phyloP scores from a whole-genome alignment of 2,113 vertebrate species.

The Calidris pugnax region DNA sequence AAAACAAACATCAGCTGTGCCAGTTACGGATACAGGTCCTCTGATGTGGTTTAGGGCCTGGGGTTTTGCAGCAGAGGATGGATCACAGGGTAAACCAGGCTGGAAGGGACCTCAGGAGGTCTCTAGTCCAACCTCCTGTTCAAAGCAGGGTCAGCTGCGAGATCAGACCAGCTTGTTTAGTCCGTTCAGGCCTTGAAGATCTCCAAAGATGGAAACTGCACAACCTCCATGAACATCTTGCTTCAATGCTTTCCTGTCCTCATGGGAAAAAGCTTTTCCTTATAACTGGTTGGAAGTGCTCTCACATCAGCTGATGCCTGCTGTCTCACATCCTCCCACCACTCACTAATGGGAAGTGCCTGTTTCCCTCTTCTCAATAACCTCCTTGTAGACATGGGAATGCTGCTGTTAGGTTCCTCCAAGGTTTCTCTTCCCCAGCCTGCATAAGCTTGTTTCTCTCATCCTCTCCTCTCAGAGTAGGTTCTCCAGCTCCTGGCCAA shows the following conservation, averaged over 20 bases:
- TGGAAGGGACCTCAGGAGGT: background rate
- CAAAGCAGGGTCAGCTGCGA: background rate
- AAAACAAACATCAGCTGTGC: background rate
- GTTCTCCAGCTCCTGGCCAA: background rate
- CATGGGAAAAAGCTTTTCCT: background rate
- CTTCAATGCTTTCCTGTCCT: background rate
- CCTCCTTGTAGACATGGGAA: background rate
- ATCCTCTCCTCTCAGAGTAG: background rate
- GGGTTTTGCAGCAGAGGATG: background rate
- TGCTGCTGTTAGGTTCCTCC: background rate
- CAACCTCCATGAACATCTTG: background rate
- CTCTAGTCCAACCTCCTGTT: background rate
- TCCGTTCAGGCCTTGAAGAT: background rate
- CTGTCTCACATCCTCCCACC: background rate
- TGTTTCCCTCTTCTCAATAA: background rate
- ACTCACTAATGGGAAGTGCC: background rate
- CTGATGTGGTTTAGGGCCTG: background rate
- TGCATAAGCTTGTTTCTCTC: background rate
- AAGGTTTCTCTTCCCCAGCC: background rate
- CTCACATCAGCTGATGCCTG: rapidly evolving
- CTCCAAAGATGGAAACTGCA: background rate
- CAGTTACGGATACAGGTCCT: background rate
- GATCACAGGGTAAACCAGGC: background rate
- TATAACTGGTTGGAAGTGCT: background rate
- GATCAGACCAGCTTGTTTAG: background rate